Base-by-base conservation (phyloP, 2,797 vertebrate species). In the Harpagifer antarcticus region DNA sequence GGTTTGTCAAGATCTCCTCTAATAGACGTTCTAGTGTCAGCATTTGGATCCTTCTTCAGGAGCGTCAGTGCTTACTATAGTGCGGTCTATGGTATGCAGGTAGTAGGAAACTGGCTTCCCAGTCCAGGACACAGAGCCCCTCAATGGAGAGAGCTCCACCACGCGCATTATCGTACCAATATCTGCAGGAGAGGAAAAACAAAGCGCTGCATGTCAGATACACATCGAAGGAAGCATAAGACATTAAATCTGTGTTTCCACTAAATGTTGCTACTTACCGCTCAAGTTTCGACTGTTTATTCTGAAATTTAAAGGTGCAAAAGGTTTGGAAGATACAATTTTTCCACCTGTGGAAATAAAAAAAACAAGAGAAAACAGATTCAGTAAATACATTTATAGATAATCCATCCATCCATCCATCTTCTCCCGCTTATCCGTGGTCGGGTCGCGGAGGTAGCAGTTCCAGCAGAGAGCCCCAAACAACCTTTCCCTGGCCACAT, bases 141-240 rank as follows among this genome's bases (percentile, higher is more conserved):
- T 98, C 83, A 99, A 94, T 62, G 98, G 98, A 27, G 98, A 99
- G 50, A 99, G 95, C 89, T 99, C 98, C 88, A 99, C 98, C 56
- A 99, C 98, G 70, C 97, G 96, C 98, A 99, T 99, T 94, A 99
- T 99, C 93, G 98, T 99, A 96, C 98, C 98, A 76, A 99, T 99
- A 91, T 99, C 98, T 99, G 87, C 3, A 76, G 17, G 49, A 82
- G 17, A 65, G 12, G 1, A 45, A 45, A 8, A 68, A 47, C 9
- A 68, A 3, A 4, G 9, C 7, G 23, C 3, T 33, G n/a, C n/a
- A 63, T n/a, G 17, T 79, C 20, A 65, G 48, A 48, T 7, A 16
- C 11, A 52, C 49, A 55, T 40, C 5, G 54, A 14, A 65, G 2
- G 7, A 50, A 69, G 3, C 2, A 4, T 5, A 15, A 52, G 1